Percentiles rank a stretch among this genome's conserved stretches.
Evolutionary conservation across 2,797 vertebrate species (phyloP).

Genomic region (Cossypha dichroa): DNA sequence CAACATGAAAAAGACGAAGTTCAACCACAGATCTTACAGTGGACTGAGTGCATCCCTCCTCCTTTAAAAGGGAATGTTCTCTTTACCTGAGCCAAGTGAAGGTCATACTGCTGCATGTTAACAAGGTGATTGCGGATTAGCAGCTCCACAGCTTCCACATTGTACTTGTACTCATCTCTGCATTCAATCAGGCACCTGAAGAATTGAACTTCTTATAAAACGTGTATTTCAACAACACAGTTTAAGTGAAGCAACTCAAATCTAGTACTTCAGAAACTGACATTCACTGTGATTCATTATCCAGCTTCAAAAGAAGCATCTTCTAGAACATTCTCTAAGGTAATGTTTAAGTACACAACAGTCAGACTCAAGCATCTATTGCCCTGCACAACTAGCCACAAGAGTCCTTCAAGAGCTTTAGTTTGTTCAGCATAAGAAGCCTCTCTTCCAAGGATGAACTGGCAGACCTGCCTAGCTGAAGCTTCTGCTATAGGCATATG

Average conservation of each 20-base stretch:
- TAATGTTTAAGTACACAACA: not conserved
- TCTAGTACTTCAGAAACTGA: not conserved
- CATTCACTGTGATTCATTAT: not conserved
- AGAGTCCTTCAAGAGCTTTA: not conserved
- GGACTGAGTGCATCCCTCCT: not conserved
- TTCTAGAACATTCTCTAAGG: not conserved
- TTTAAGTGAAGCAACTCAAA: not conserved
- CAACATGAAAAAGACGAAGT: constrained; percentile 20
- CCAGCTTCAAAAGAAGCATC: not conserved
- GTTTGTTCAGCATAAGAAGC: not conserved
- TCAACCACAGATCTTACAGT: not conserved
- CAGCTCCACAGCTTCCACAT: constrained; percentile 97
- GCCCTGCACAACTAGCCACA: not conserved
- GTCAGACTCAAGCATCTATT: not conserved
- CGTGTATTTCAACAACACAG: not conserved
- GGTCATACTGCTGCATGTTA: constrained; percentile 99
- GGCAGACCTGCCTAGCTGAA: not conserved
- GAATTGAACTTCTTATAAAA: not conserved
- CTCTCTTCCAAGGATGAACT: not conserved
- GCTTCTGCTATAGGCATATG: not conserved
- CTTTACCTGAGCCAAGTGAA: constrained; percentile 96
- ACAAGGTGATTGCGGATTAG: constrained; percentile 98
- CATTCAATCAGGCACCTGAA: constrained; percentile 97
- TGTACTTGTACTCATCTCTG: constrained; percentile 98
- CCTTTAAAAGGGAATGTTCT: not conserved